A percentile compares a stretch with the other conserved stretches of the same genome.
Evolutionary conservation across 1,140 invertebrate genomes (phyloP).

Genomic region (Brachionus manjavacas): DNA sequence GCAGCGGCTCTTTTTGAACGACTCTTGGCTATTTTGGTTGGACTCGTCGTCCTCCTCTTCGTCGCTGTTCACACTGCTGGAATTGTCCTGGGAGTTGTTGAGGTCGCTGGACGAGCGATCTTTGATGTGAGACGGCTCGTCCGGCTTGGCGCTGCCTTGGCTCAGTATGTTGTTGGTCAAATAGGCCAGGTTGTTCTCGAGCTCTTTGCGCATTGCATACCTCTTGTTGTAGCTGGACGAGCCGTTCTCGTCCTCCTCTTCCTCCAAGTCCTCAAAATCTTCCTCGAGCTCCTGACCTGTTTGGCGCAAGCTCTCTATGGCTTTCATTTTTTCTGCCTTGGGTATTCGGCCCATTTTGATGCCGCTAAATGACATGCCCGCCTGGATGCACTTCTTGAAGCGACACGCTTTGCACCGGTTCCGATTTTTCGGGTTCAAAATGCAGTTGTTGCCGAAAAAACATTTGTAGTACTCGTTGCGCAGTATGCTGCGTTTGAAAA

Average conservation of each 20-base stretch:
- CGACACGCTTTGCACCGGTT: constrained; percentile 56
- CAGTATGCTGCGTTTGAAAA: constrained; percentile 43
- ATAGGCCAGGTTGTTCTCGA: constrained; percentile 4
- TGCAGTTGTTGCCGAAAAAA: constrained; percentile 53
- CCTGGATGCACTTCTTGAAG: constrained; percentile 50
- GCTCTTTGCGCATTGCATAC: not conserved
- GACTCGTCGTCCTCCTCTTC: not conserved
- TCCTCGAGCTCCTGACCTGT: not conserved
- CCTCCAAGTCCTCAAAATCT: not conserved
- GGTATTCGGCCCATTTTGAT: constrained; percentile 54
- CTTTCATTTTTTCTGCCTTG: constrained; percentile 53
- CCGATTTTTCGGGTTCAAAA: constrained; percentile 51
- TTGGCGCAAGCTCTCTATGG: constrained; percentile 44
- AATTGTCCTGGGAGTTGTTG: not conserved
- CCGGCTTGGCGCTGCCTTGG: not conserved
- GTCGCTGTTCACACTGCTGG: not conserved
- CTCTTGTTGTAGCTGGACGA: not conserved
- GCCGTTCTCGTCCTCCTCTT: not conserved
- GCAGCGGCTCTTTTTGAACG: not conserved
- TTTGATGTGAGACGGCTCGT: not conserved
- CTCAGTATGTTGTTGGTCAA: not conserved
- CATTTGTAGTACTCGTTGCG: constrained; percentile 51
- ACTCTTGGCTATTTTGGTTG: constrained; percentile 12
- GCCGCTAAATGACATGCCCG: constrained; percentile 54
- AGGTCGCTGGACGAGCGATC: not conserved